Evolutionary conservation across 2,797 vertebrate species (phyloP).

Genomic region (Crocodylus rhombifer): DNA sequence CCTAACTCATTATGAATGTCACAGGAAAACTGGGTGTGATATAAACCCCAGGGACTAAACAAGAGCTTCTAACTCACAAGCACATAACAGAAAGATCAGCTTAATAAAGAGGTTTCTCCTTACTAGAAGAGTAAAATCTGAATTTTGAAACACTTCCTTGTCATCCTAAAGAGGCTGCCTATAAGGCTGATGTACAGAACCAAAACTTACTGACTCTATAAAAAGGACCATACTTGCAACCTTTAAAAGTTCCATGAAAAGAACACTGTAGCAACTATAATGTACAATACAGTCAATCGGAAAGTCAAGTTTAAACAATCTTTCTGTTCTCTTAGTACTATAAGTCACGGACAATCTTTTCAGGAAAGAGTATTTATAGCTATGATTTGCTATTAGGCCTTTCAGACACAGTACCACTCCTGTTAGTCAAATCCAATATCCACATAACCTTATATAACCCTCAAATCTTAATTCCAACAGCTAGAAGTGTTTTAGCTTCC

Average conservation of each 20-base stretch:
- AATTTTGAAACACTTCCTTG: not conserved
- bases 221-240: not conserved
- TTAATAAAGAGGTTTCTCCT: not conserved
- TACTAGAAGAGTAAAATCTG: not conserved
- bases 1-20: not conserved
- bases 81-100: not conserved
- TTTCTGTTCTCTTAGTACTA: not conserved
- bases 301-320: not conserved
- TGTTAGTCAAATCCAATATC: constrained; percentile 44
- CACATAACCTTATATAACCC: constrained; percentile 45
- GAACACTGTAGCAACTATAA: not conserved
- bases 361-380: constrained; percentile 48
- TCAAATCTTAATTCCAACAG: constrained; percentile 59
- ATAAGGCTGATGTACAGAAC: not conserved
- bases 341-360: not conserved
- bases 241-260: not conserved
- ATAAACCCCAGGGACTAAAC: not conserved
- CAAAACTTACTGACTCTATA: not conserved
- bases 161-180: not conserved
- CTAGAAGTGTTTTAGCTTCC: constrained; percentile 55
- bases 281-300: not conserved
- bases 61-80: not conserved
- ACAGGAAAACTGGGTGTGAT: not conserved
- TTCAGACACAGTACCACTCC: constrained; percentile 21
- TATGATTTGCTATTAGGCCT: constrained; percentile 23